These are phyloP conservation scores for Priocnemis perturbator DNA, from an alignment of 2,888 invertebrate genomes.

Conservation along the genomic window DNA sequence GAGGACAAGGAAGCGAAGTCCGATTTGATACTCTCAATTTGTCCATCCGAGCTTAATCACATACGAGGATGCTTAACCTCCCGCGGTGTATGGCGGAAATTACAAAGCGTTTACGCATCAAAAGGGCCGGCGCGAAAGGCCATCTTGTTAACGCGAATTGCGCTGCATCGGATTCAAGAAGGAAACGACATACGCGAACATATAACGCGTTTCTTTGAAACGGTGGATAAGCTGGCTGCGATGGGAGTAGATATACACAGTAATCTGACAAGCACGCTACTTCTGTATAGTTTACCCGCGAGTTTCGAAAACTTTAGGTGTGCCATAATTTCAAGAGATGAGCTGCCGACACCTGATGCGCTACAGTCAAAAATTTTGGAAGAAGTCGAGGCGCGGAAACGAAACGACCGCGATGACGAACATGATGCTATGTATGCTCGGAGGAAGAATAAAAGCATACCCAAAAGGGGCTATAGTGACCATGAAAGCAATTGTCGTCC, in stretches of 20 bases:
- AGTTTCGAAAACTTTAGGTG: slow-evolving; percentile 7
- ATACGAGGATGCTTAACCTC: slow-evolving; percentile 56
- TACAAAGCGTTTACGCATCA: slow-evolving; percentile 69
- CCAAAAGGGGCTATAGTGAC: background rate
- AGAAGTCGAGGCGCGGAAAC: slow-evolving; percentile 20
- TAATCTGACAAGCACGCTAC: slow-evolving; percentile 26
- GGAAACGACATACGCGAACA: slow-evolving; percentile 67
- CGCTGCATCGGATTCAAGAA: too few relatives aligned
- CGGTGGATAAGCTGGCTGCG: slow-evolving; percentile 65
- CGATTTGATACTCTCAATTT: slow-evolving; percentile 47
- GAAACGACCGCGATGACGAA: background rate
- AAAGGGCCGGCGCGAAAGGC: slow-evolving; percentile 71
- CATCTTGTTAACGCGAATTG: too few relatives aligned
- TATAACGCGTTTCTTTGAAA: slow-evolving; percentile 65
- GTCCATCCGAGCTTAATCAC: too few relatives aligned
- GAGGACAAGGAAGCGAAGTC: slow-evolving; percentile 44
- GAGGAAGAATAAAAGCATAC: background rate
- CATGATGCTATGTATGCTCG: slow-evolving; percentile 17
- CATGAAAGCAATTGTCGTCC: background rate
- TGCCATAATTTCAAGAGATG: background rate
- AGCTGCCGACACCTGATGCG: background rate
- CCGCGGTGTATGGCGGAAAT: slow-evolving; percentile 67
- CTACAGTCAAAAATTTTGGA: slow-evolving; percentile 23
- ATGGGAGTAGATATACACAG: slow-evolving; percentile 49
- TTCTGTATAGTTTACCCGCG: slow-evolving; percentile 33